Base-by-base conservation (phyloP, 2,113 vertebrate genomes). In the Typhlomys cinereus region DNA sequence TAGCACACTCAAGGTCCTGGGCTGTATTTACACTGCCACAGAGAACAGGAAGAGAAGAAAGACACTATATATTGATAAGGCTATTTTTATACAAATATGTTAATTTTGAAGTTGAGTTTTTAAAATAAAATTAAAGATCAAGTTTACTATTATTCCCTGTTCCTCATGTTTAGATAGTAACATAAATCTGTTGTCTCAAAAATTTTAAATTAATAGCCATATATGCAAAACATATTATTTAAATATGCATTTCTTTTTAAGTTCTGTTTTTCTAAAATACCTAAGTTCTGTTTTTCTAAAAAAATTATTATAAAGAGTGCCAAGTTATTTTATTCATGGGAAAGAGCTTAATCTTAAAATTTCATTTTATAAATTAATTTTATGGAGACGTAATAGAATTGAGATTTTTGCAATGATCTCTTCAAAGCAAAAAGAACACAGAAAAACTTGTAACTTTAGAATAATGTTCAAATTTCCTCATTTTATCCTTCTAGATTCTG, bases 361-460 rank as follows among this genome's bases (percentile, higher is more conserved):
- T 85, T 91, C 27, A 2, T 48, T 85, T 87, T 70, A 83, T 54
- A 75, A 70, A 79, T 80, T 86, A 71, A 59, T 61, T 91, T 86
- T 86, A 87, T 61, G 66, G 83, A 91, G 1, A 2, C 21, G 17
- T 20, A 93, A n/a, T 88, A 25, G 67, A 84, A 80, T 50, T 64
- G 25, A 54, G 7, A 70, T 88, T 76, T 82, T 82, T 82, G 88
- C 1, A n/a, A 11, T 71, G 41, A 52, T 88, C 4, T 7, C 4
- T 4, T 5, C 48, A 67, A 88, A 94, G 14, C n/a, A 81, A 54
- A 75, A 69, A 10, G 41, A 7, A 46, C 13, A 2, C 15, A 39
- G 29, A 5, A 46, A 13, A 31, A 46, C 57, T 44, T n/a, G 7
- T 46, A 57, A 73, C 20, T 54, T 84, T 57, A 75, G 18, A 81